Percentiles rank a stretch among this genome's conserved stretches.
phyloP scores from a whole-genome alignment of 2,888 invertebrate species.

The Hyles lineata region DNA sequence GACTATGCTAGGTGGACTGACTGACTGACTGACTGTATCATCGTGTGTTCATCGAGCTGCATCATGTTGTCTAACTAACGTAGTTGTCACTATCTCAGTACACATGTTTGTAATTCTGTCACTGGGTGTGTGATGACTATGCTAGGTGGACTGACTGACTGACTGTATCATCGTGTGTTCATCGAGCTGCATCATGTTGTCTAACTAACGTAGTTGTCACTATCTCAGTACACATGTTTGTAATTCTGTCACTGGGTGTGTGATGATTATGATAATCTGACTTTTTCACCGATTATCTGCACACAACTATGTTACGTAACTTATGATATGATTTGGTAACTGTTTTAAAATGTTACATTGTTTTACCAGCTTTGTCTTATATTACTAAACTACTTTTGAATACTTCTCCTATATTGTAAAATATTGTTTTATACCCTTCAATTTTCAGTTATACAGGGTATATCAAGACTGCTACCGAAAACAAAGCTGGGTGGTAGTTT shows the following conservation, averaged over 20 bases:
- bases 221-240: constrained; percentile 31
- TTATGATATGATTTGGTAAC: too few relatives aligned
- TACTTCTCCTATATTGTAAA: too few relatives aligned
- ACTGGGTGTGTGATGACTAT: constrained; percentile 27
- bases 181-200: constrained; percentile 3
- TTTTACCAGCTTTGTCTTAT: too few relatives aligned
- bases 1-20: constrained; percentile 32
- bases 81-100: constrained; percentile 31
- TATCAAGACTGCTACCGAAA: too few relatives aligned
- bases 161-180: constrained; percentile 3
- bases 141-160: constrained; percentile 7
- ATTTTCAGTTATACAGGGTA: too few relatives aligned
- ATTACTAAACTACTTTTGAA: too few relatives aligned
- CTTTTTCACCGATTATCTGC: background rate
- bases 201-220: constrained; percentile 25
- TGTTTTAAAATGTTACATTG: too few relatives aligned
- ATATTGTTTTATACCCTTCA: too few relatives aligned
- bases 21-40: constrained; percentile 29
- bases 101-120: constrained; percentile 29
- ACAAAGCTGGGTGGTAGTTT: too few relatives aligned
- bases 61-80: constrained; percentile 19
- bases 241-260: constrained; percentile 37
- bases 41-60: background rate
- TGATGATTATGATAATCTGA: constrained; percentile 27
- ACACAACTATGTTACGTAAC: too few relatives aligned